These are phyloP conservation scores for Aegotheles bennettii DNA, from an alignment of 2,113 vertebrate species.

Conservation along the genomic window DNA sequence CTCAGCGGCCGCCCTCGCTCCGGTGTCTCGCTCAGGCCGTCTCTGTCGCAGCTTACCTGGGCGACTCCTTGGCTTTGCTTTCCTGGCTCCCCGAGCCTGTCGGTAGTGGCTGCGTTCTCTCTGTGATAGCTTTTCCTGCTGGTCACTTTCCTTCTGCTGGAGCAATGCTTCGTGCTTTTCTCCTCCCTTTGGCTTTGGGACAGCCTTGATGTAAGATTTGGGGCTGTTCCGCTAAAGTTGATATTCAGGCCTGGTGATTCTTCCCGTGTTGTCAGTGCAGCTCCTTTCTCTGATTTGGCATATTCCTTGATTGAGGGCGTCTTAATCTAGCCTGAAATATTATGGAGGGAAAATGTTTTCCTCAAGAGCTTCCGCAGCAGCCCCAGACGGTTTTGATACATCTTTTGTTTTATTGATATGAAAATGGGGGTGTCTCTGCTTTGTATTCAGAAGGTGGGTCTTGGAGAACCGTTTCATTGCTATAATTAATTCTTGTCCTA, in stretches of 20 bases:
- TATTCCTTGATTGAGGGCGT: not conserved
- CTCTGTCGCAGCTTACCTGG: not conserved
- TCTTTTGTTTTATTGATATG: not conserved
- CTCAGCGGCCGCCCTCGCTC: not conserved
- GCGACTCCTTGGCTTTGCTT: not conserved
- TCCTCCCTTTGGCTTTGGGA: not conserved
- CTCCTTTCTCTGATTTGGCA: not conserved
- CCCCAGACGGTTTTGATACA: not conserved
- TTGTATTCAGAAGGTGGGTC: not conserved
- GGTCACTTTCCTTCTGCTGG: not conserved
- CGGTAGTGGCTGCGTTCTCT: fast-evolving
- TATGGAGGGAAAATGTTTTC: not conserved
- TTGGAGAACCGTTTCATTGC: not conserved
- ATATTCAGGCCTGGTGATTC: not conserved
- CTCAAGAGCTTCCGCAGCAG: not conserved
- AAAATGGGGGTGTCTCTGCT: not conserved
- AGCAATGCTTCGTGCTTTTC: not conserved
- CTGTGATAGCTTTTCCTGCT: not conserved
- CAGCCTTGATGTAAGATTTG: not conserved
- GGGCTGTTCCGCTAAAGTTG: not conserved
- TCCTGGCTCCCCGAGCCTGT: not conserved
- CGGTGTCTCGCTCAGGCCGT: not conserved
- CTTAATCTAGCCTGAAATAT: not conserved
- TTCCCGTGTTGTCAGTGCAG: not conserved
- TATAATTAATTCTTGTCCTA: not conserved